Base-by-base conservation (phyloP, 2,797 vertebrate genomes). In the Echeneis naucrates region DNA sequence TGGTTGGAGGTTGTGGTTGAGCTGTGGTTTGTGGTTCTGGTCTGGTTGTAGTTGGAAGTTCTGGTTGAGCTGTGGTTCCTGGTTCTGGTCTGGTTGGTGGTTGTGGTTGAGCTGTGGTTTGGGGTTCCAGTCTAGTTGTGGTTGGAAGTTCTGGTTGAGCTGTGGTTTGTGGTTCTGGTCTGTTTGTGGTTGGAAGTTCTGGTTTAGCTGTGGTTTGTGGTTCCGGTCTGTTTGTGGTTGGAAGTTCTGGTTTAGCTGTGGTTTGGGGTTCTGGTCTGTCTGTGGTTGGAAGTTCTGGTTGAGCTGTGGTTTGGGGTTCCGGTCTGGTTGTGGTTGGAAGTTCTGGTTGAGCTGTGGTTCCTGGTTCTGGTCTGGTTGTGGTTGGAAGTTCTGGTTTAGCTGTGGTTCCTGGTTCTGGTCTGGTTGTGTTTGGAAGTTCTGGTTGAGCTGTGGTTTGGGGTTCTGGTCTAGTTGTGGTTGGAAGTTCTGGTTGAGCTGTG, bases 121-220 rank as follows among this genome's bases (percentile, higher is more conserved):
- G 5, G 1, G 45, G 37, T 4, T 42, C 5, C 38, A 55, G 61
- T 61, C 0, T 17, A 8, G 2, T 11, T 52, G 75, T 67, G 37
- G 75, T 74, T 32, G 2, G 63, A 24, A 30, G 30, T 7, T 52
- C 58, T 51, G 5, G 57, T 62, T 30, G 3, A 4, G 19, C 14
- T 57, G 32, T 1, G 61, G n/a, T 7, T 47, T 24, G 16, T 26
- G 35, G 11, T 21, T 57, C 16, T 53, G 51, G 30, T n/a, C 10
- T 19, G 9, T 8, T 14, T 47, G 50, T 52, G 4, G 42, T 45
- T 48, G 40, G 8, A 1, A 48, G 61, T 23, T 61, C 44, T 17
- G n/a, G 79, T 71, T 80, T 45, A 9, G 63, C 65, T 86, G 90
- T 70, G 24, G 44, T 47, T 8, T 1, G 67, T 0, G 81, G 81